phyloP scores from a whole-genome alignment of 2,797 vertebrate species.

The Clarias platycephalus region DNA sequence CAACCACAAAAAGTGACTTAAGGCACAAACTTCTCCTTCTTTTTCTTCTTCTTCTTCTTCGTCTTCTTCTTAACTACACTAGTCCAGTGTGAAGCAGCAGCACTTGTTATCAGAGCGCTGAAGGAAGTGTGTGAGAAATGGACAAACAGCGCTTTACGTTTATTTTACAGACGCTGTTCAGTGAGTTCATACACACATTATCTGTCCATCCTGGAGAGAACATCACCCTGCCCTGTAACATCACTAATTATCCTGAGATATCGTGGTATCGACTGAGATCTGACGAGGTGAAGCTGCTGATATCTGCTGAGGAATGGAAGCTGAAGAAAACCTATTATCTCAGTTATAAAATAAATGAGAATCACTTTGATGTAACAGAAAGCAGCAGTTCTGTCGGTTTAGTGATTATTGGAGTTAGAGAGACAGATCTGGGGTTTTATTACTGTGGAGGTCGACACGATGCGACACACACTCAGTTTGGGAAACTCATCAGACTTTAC shows the following conservation, averaged over 20 bases:
- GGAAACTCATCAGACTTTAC: constrained; percentile 16
- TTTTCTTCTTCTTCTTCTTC: too few species aligned
- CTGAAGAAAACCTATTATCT: fast-evolving
- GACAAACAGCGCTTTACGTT: not conserved
- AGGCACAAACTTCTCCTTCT: too few species aligned
- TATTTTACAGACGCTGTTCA: not conserved
- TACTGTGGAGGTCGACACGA: not conserved
- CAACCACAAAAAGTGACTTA: too few species aligned
- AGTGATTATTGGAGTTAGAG: too few species aligned
- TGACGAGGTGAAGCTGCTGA: constrained; percentile 22
- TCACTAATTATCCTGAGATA: not conserved
- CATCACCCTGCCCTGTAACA: not conserved
- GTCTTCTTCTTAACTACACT: too few species aligned
- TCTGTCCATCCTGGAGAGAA: too few species aligned
- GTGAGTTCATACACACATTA: constrained; percentile 4
- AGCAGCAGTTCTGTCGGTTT: not conserved
- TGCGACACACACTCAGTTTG: not conserved
- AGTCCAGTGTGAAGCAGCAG: too few species aligned
- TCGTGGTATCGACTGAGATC: constrained; percentile 29
- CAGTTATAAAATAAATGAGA: not conserved
- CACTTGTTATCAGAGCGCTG: too few species aligned
- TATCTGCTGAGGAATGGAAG: not conserved
- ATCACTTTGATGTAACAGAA: not conserved
- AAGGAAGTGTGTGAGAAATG: not conserved
- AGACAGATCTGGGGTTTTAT: constrained; percentile 10